phyloP scores from a whole-genome alignment of 2,797 vertebrate genomes.

The Diceros bicornis region DNA sequence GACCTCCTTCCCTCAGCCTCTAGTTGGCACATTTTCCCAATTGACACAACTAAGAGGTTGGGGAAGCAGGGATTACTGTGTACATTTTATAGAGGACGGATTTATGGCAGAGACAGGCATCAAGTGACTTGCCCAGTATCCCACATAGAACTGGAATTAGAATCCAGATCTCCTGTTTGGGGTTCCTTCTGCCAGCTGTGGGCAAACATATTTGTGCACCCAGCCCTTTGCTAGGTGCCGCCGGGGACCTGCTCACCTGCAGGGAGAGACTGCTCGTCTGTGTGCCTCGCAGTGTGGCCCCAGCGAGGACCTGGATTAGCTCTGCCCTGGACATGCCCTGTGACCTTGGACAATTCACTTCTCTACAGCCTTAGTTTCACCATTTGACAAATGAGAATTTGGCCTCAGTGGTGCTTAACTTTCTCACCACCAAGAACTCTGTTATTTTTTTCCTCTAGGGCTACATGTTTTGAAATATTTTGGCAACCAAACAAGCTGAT shows the following conservation, averaged over 20 bases:
- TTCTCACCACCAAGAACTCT: neutral
- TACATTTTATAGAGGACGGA: neutral
- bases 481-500: neutral
- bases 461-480: neutral
- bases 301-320: neutral
- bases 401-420: neutral
- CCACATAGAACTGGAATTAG: neutral
- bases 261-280: neutral
- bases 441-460: neutral
- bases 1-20: neutral
- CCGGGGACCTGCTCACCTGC: neutral
- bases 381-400: neutral
- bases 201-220: neutral
- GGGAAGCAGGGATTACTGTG: neutral
- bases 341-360: neutral
- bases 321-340: neutral
- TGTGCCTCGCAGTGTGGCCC: accelerated
- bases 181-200: neutral
- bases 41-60: neutral
- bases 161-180: neutral
- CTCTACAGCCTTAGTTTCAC: neutral
- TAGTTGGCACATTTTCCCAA: neutral
- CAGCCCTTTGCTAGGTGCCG: neutral
- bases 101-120: neutral
- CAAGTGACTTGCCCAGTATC: neutral